Evolutionary conservation across 2,888 invertebrate species (phyloP), one percentile per base, ranked within the genome.

Genomic region (Atrina japonica): DNA sequence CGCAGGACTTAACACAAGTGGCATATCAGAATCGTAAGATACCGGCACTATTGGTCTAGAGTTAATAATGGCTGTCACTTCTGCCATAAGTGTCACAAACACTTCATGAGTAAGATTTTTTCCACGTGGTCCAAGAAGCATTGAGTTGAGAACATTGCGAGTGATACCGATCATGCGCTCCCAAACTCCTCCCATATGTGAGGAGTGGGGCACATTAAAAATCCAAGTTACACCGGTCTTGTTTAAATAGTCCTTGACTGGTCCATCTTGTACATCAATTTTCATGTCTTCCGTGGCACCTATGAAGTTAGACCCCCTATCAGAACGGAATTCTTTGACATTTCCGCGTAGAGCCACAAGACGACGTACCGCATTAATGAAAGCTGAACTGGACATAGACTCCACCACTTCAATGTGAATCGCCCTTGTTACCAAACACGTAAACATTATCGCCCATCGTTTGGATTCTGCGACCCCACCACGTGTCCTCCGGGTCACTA

Each of bases 401-500:
- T 76, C 74, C 0, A 75, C 41, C 18, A 76, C 58, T 30, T 78
- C 76, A 5, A 76, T 73, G 50, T 78, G 78, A 0, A 76, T 29
- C 3, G 73, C 76, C 14, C 74, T 49, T 2, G 65, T 47, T 3
- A 49, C 41, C 6, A 75, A 25, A 30, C 78, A 78, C 0, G 76
- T 76, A 35, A 79, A 75, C 9, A 79, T 7, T 3, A 75, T 52
- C 2, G 75, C 77, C 79, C 77, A 79, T 7, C 76, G 43, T 41
- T 79, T 79, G 2, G 11, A 21, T 5, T 49, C 41, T 6, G 73
- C 45, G 5, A 43, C 35, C 0, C 71, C 69, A n/a, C 71, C 73
- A 21, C 72, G 25, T 9, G 75, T 71, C 1, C 53, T 16, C 25
- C 73, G 16, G 0, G 66, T 25, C 9, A 64, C 47, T 1, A 75